Evolutionary conservation across 2,888 invertebrate genomes (phyloP), one percentile per base, ranked within the genome.

Genomic region (Brenthis ino): DNA sequence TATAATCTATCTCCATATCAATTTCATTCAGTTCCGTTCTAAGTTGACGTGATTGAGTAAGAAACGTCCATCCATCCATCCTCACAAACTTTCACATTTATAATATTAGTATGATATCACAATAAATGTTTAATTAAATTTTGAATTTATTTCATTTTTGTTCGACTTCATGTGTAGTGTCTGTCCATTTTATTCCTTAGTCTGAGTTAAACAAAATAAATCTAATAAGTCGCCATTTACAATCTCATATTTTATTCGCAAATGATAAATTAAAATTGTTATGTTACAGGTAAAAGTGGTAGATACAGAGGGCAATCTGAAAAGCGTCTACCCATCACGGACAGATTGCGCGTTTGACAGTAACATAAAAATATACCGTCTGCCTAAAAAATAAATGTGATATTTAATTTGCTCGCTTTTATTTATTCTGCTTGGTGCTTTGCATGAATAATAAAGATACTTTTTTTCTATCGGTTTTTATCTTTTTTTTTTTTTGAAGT

Each of bases 311-410:
- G 96, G 96, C 11, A 95, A 95, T 73, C 86, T 97, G 75, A 96
- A 96, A 80, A 94, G 94, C n/a, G 94, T 97, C 3, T 97, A 96
- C 85, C 97, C 97, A 0, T 96, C 97, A 0, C 93, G 96, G 76
- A 94, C 94, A 0, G 97, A 97, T 85, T 93, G 96, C 65, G 83
- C 89, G 1, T 94, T 91, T 75, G 94, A 94, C 64, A 91, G 86
- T 43, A 87, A 83, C 71, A 84, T 93, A 66, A 91, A 86, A 72
- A 85, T 91, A 3, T 78, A 85, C 64, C 80, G 92, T 47, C 57
- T 86, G 64, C 77, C 84, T 1, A 92, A 88, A 77, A 92, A 91
- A 78, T 91, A 91, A 82, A 51, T 0, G 20, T 47, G 4, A 60
- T 54, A 20, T 8, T 11, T 20, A 12, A 16, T 54, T 58, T 6